Evolutionary conservation across 1,140 invertebrate species (phyloP).

Genomic region (Drosophila varians): DNA sequence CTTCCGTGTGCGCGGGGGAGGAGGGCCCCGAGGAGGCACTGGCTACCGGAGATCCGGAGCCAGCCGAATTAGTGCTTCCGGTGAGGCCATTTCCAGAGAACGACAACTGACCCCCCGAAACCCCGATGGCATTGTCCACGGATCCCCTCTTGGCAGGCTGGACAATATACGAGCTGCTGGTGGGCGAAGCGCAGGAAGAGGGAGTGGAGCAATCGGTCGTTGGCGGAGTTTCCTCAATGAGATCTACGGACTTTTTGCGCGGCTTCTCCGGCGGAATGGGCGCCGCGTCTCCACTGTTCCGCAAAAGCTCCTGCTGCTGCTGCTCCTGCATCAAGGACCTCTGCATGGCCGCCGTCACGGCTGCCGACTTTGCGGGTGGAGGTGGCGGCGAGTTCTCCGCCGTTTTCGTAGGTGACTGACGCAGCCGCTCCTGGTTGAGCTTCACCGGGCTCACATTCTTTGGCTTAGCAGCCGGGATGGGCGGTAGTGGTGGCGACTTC

Average conservation of each 20-base stretch:
- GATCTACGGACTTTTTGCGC: constrained; percentile 79
- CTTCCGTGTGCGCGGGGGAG: constrained; percentile 84
- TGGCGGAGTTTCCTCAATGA: constrained; percentile 64
- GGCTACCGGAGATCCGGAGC: constrained; percentile 72
- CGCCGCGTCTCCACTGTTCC: constrained; percentile 29
- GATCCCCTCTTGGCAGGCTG: constrained; percentile 68
- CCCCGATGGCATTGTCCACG: constrained; percentile 40
- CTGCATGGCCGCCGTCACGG: constrained; percentile 70
- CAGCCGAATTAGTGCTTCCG: constrained; percentile 71
- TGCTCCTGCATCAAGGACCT: constrained; percentile 65
- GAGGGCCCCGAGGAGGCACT: constrained; percentile 84
- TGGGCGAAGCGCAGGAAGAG: constrained; percentile 59
- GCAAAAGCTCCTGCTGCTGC: constrained; percentile 47
- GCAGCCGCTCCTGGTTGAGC: constrained; percentile 61
- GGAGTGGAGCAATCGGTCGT: constrained; percentile 50
- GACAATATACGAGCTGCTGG: constrained; percentile 52
- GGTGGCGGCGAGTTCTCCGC: constrained; percentile 61
- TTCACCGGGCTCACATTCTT: constrained; percentile 76
- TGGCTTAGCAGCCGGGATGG: constrained; percentile 80
- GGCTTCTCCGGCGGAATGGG: constrained; percentile 77
- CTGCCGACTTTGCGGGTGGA: constrained; percentile 77
- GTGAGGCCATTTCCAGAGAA: constrained; percentile 46
- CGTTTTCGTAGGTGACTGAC: constrained; percentile 70
- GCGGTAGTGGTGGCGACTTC: constrained; percentile 77
- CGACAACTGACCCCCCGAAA: constrained; percentile 14